Percentiles rank a stretch among this genome's conserved stretches.
These are phyloP conservation scores for Bicyclus anynana DNA, from an alignment of 1,140 invertebrate species.

Conservation along the genomic window DNA sequence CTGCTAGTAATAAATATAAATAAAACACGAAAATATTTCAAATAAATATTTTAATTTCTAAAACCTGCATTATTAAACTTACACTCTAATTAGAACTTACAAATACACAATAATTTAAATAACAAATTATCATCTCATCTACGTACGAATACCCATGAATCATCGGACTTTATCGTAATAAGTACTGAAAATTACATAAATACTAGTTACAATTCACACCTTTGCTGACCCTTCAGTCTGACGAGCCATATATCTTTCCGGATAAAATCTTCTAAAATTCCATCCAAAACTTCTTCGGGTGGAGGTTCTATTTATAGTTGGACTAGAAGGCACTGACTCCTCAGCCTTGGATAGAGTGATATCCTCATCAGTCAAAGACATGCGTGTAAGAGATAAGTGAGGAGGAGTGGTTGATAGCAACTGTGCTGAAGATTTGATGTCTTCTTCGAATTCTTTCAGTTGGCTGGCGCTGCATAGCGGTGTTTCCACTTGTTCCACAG, in stretches of 20 bases:
- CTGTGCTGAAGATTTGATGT: conserved; percentile 49
- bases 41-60: no score
- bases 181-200: no score
- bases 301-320: conserved; percentile 41
- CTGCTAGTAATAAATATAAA: no score
- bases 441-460: conserved; percentile 55
- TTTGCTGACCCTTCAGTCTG: background rate
- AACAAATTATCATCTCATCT: no score
- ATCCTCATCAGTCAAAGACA: conserved; percentile 44
- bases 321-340: conserved; percentile 49
- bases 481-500: conserved; percentile 63
- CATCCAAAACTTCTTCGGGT: conserved; percentile 60
- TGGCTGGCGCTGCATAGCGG: conserved; percentile 68
- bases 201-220: background rate
- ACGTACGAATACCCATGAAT: no score
- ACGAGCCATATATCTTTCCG: conserved; percentile 29
- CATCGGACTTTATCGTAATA: no score
- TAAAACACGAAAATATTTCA: no score
- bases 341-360: conserved; percentile 33
- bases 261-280: conserved; percentile 50
- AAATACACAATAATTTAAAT: no score
- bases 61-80: no score
- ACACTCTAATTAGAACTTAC: no score
- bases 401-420: conserved; percentile 43
- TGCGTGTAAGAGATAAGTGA: conserved; percentile 36